These are phyloP conservation scores for Steinernema scapterisci DNA, from an alignment of 2,888 invertebrate species.

Conservation along the genomic window DNA sequence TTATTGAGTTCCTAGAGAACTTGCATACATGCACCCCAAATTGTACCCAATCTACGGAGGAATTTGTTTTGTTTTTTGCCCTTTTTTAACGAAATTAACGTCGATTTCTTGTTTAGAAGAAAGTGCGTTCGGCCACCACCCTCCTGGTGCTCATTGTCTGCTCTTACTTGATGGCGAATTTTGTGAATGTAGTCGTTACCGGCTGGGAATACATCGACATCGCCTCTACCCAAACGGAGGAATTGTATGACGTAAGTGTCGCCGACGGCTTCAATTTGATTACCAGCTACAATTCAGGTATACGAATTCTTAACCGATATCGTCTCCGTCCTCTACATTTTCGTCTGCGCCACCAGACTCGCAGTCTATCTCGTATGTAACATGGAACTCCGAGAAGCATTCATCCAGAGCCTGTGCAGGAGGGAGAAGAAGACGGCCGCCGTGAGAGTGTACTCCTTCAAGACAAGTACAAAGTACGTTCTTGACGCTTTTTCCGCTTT, in stretches of 20 bases:
- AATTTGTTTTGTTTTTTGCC: background rate
- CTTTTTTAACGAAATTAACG: too few species aligned
- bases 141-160: conserved; percentile 64
- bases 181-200: conserved; percentile 61
- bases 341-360: conserved; percentile 61
- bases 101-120: conserved; percentile 46
- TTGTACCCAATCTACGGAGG: too few species aligned
- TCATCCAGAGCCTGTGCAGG: conserved; percentile 36
- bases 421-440: conserved; percentile 24
- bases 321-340: conserved; percentile 61
- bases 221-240: conserved; percentile 55
- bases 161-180: conserved; percentile 62
- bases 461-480: conserved; percentile 16
- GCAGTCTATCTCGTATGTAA: conserved; percentile 60
- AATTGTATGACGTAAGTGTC: conserved; percentile 50
- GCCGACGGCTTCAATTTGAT: background rate
- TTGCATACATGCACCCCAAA: too few species aligned
- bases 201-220: conserved; percentile 63
- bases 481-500: background rate
- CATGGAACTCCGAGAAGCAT: conserved; percentile 52
- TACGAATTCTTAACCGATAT: conserved; percentile 63
- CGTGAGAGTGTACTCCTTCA: conserved; percentile 13
- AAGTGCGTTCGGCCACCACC: conserved; percentile 64
- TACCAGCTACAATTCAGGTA: conserved; percentile 37
- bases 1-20: background rate